Evolutionary conservation across 1,140 invertebrate genomes (phyloP).

Genomic region (Formica exsecta): DNA sequence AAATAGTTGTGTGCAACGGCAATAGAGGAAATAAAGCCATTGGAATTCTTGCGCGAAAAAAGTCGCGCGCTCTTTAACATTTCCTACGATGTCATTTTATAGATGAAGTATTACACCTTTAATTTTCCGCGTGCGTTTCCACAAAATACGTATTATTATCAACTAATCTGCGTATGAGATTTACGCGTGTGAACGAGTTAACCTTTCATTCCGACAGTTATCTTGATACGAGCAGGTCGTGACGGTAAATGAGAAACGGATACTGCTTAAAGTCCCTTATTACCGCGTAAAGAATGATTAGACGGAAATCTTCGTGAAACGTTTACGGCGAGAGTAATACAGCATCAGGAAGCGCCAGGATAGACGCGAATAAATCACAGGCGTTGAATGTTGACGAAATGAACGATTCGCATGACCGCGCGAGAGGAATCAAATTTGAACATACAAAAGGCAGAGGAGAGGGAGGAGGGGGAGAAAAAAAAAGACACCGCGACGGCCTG

Average conservation of each 20-base stretch:
- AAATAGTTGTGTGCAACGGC: neutral
- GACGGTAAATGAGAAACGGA: neutral
- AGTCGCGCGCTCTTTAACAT: neutral
- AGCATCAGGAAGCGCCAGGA: neutral
- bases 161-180: neutral
- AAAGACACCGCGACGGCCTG: neutral
- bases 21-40: neutral
- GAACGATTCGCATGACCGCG: neutral
- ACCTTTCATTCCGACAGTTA: constrained; percentile 36
- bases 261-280: constrained; percentile 23
- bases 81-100: neutral
- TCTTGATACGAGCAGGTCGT: neutral
- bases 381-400: neutral
- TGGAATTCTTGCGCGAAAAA: neutral
- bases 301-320: neutral
- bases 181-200: constrained; percentile 51
- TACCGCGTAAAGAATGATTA: constrained; percentile 25
- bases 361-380: constrained; percentile 2
- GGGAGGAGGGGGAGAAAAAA: too few relatives aligned
- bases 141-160: constrained; percentile 5
- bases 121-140: constrained; percentile 1
- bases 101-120: neutral
- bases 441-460: neutral
- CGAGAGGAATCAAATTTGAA: constrained; percentile 23
- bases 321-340: neutral